Conservation (phyloP, 2,888 invertebrate genomes). For the Hyposoter didymator region DNA sequence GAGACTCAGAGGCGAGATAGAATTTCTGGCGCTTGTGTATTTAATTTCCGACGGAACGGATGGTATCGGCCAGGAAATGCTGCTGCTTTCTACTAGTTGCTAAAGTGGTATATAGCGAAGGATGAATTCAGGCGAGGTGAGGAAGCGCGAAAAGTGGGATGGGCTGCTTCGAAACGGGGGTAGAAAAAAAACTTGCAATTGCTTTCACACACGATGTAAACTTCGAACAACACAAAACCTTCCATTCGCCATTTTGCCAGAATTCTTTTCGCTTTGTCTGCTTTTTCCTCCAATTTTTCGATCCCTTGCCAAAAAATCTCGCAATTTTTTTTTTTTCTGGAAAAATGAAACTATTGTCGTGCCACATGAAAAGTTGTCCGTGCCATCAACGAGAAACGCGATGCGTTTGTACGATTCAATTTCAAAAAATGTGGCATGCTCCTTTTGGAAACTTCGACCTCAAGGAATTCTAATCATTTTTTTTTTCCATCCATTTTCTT, state of each 20-base stretch:
- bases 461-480: background rate
- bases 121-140: constrained; percentile 47
- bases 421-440: background rate
- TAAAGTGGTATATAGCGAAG: constrained; percentile 52
- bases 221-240: constrained; percentile 19
- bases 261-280: constrained; percentile 12
- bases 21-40: constrained; percentile 75
- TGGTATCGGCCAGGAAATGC: constrained; percentile 74
- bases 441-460: background rate
- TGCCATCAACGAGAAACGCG: background rate
- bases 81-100: constrained; percentile 47
- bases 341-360: background rate
- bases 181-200: constrained; percentile 72
- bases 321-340: constrained; percentile 4
- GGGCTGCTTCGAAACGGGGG: constrained; percentile 53
- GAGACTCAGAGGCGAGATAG: background rate
- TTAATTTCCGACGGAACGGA: constrained; percentile 82
- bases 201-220: constrained; percentile 46
- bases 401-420: background rate
- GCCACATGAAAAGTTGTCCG: background rate
- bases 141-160: constrained; percentile 64
- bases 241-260: constrained; percentile 34
- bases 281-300: constrained; percentile 25
- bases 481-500: too few relatives aligned
- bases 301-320: constrained; percentile 22